Base-by-base conservation (phyloP, 1,140 invertebrate genomes). In the Cydia splendana region DNA sequence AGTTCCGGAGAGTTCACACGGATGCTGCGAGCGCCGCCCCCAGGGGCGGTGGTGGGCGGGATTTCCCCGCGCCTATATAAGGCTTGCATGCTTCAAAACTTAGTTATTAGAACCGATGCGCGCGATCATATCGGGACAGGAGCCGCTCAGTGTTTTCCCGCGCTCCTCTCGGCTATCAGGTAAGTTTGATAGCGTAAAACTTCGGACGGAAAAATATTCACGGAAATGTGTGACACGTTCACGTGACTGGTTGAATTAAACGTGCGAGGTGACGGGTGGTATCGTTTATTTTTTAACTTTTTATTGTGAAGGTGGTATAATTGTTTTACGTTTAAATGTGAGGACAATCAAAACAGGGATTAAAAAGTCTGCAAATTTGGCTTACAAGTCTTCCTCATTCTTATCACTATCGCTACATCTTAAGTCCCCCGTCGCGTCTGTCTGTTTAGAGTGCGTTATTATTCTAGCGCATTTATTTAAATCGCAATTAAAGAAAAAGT, bases 61-160 rank as follows among this genome's bases (percentile, higher is more conserved):
- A 84, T 86, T 51, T 24, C 57, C 2, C 84, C 82, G 75, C 78
- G 73, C 78, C 88, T 92, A 91, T 92, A 92, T 90, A 91, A 91
- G 87, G 84, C 78, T 79, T 84, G 86, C 84, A 85, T 82, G 84
- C 81, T 81, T 85, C 80, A 84, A 85, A 87, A 87, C 80, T 87
- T 90, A 89, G 88, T 87, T 88, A 90, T 87, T 91, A 84, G 84
- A 90, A 84, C 82, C 83, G 84, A 90, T 85, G 83, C 84, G 85
- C 80, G 85, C 82, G 81, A 89, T 86, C 85, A 84, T 87, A 85
- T 82, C 87, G 79, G 76, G 74, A 77, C 73, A 62, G 73, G 69
- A 77, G 77, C 77, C 28, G 79, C 73, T 80, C 76, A 80, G 85
- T 83, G 82, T 74, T 80, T 82, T 82, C 82, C 80, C 85, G 84